These are phyloP conservation scores for Dascillus cervinus DNA, from an alignment of 2,888 invertebrate species.

Conservation along the genomic window DNA sequence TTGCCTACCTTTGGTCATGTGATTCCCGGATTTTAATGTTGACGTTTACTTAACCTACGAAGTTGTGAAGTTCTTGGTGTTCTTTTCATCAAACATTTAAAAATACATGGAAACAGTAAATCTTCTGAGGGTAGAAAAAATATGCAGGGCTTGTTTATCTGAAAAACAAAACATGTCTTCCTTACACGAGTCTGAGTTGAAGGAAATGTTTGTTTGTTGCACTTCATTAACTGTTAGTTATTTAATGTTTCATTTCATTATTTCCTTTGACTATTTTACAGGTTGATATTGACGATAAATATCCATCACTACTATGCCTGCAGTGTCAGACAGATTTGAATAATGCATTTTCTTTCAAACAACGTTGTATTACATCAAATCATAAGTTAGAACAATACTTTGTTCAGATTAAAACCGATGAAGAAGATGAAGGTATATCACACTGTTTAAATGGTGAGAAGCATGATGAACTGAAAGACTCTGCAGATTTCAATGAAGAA, in stretches of 20 bases:
- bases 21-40: too few relatives aligned
- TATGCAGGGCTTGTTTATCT: constrained; percentile 46
- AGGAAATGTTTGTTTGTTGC: constrained; percentile 29
- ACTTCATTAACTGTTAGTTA: constrained; percentile 27
- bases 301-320: constrained; percentile 27
- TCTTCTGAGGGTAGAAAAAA: constrained; percentile 24
- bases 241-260: background rate
- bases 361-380: constrained; percentile 28
- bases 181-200: constrained; percentile 32
- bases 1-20: too few relatives aligned
- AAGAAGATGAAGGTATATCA: constrained; percentile 5
- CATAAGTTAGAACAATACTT: constrained; percentile 21
- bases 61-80: too few relatives aligned
- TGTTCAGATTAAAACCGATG: background rate
- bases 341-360: constrained; percentile 27
- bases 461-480: constrained; percentile 4
- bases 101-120: background rate
- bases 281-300: constrained; percentile 25
- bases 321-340: constrained; percentile 27
- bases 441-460: constrained; percentile 17
- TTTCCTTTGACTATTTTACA: constrained; percentile 16
- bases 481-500: background rate
- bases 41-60: too few relatives aligned
- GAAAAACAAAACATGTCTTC: constrained; percentile 37
- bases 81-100: too few relatives aligned